A percentile compares a stretch with the other conserved stretches of the same genome.
Conservation (phyloP, 2,113 vertebrate genomes). For the Meleagris gallopavo region DNA sequence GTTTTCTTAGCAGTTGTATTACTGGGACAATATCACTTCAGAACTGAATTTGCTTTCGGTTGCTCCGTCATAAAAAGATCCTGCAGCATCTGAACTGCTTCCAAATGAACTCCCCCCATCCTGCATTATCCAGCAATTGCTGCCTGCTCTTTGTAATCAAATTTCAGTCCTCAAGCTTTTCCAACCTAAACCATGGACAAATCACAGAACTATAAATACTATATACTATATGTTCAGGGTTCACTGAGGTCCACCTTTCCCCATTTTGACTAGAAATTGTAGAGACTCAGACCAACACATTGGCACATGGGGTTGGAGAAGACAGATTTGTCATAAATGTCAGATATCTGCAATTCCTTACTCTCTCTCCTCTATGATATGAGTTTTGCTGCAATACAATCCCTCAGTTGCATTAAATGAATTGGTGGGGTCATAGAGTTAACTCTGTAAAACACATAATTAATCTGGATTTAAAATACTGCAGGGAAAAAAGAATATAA, state of each 20-base stretch:
- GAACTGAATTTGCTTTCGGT: background rate
- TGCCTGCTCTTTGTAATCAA: background rate
- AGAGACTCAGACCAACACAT: background rate
- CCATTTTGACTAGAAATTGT: background rate
- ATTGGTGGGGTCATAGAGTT: background rate
- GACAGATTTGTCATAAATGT: background rate
- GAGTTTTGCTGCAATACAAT: background rate
- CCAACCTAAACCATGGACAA: background rate
- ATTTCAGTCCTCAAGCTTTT: background rate
- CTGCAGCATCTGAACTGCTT: background rate
- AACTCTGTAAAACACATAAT: background rate
- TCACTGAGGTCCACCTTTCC: background rate
- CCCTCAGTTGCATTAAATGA: background rate
- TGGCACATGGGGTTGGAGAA: background rate
- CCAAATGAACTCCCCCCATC: conserved; percentile 37
- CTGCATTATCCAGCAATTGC: background rate
- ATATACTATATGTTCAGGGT: background rate
- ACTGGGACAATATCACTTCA: background rate
- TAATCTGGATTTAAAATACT: background rate
- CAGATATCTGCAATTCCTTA: background rate
- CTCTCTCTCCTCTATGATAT: background rate
- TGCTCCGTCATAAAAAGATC: background rate
- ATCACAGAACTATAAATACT: background rate
- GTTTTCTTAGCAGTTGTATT: background rate
- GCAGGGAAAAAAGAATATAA: background rate